These are phyloP conservation scores for Erebia palarica DNA, from an alignment of 2,888 invertebrate genomes.

Conservation along the genomic window DNA sequence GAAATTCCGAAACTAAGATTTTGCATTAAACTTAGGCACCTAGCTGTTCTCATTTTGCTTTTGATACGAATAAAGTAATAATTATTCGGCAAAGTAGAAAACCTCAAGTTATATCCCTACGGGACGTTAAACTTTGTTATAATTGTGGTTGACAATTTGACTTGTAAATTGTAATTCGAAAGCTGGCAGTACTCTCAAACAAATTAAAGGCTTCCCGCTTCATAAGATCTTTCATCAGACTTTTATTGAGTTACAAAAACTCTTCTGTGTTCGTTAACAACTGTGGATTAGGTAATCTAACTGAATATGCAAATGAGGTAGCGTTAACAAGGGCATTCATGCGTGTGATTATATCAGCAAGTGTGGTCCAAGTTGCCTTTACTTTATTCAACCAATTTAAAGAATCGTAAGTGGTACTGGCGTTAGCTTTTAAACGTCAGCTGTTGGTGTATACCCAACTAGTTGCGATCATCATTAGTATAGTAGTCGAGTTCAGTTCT, in stretches of 20 bases:
- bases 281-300: neutral
- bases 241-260: constrained; percentile 22
- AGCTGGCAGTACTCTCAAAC: constrained; percentile 18
- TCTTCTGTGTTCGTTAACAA: constrained; percentile 13
- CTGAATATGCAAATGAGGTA: constrained; percentile 6
- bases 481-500: too few species aligned
- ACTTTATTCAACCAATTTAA: neutral
- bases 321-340: neutral
- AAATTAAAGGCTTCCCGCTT: constrained; percentile 23
- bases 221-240: constrained; percentile 1
- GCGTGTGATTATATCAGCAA: neutral
- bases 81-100: neutral
- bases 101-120: constrained; percentile 6
- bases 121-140: constrained; percentile 13
- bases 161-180: constrained; percentile 22
- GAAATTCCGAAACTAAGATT: too few species aligned
- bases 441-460: too few species aligned
- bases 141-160: constrained; percentile 24
- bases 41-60: too few species aligned
- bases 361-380: neutral
- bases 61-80: too few species aligned
- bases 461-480: too few species aligned
- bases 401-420: neutral
- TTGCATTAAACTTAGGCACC: too few species aligned
- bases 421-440: too few species aligned